Conservation (phyloP, 2,797 vertebrate species). For the Clarias fuscus region DNA sequence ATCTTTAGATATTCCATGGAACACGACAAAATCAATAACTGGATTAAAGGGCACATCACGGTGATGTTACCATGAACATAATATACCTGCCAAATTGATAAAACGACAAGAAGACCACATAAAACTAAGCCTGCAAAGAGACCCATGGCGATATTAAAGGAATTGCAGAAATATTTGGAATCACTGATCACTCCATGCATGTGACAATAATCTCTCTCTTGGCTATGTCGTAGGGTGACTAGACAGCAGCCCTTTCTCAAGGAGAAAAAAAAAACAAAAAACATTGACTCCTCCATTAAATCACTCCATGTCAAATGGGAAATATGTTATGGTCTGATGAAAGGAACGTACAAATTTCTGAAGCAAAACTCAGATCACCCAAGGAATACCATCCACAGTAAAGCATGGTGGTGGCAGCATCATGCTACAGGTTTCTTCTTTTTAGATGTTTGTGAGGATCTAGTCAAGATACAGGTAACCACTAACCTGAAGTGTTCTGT, state of each 20-base stretch:
- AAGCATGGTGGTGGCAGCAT: not conserved
- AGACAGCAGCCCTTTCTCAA: not conserved
- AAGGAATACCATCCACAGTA: not conserved
- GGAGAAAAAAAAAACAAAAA: not conserved
- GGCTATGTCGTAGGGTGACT: not conserved
- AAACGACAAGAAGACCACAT: not conserved
- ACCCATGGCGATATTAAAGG: not conserved
- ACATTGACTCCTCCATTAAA: not conserved
- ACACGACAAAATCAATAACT: not conserved
- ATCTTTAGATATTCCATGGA: not conserved
- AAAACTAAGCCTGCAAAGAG: not conserved
- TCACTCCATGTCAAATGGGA: not conserved
- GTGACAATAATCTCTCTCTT: not conserved
- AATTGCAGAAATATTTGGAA: not conserved
- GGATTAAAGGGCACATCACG: not conserved
- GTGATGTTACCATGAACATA: not conserved
- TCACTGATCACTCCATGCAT: not conserved
- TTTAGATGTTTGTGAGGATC: not conserved
- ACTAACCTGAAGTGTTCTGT: not conserved
- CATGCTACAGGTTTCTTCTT: not conserved
- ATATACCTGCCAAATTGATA: not conserved
- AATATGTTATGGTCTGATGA: not conserved
- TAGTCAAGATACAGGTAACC: not conserved
- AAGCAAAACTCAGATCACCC: not conserved
- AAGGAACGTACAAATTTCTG: not conserved